Evolutionary conservation across 2,888 invertebrate genomes (phyloP).

Genomic region (Orthosia incerta): DNA sequence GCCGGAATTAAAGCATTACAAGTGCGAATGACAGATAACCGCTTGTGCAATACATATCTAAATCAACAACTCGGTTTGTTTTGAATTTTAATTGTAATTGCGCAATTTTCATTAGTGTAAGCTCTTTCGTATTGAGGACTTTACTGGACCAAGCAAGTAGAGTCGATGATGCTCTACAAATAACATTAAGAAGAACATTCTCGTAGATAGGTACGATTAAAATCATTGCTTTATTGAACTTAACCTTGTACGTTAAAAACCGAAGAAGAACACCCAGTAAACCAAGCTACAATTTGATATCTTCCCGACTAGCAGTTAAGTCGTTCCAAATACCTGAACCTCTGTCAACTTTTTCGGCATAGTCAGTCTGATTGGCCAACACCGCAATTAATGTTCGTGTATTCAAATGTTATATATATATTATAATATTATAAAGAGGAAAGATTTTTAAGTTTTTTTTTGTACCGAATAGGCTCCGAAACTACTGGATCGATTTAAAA

Average conservation of each 20-base stretch:
- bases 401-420: constrained; percentile 1
- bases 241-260: neutral
- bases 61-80: constrained; percentile 2
- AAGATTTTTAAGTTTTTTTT: no score
- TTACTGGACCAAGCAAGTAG: neutral
- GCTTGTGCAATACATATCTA: constrained; percentile 22
- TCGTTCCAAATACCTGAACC: neutral
- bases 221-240: neutral
- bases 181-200: no score
- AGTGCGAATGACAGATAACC: constrained; percentile 17
- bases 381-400: constrained; percentile 16
- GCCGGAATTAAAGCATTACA: constrained; percentile 31
- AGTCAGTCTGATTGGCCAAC: neutral
- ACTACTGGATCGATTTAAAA: no score
- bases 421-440: no score
- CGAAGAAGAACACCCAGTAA: neutral
- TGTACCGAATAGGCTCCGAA: no score
- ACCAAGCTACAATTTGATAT: neutral
- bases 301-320: no score
- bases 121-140: neutral
- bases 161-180: neutral
- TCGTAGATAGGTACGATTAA: no score
- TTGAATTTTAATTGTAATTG: constrained; percentile 5
- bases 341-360: neutral
- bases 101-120: constrained; percentile 12